These are phyloP conservation scores for Cotesia congregata DNA, from an alignment of 2,888 invertebrate genomes.

Conservation along the genomic window DNA sequence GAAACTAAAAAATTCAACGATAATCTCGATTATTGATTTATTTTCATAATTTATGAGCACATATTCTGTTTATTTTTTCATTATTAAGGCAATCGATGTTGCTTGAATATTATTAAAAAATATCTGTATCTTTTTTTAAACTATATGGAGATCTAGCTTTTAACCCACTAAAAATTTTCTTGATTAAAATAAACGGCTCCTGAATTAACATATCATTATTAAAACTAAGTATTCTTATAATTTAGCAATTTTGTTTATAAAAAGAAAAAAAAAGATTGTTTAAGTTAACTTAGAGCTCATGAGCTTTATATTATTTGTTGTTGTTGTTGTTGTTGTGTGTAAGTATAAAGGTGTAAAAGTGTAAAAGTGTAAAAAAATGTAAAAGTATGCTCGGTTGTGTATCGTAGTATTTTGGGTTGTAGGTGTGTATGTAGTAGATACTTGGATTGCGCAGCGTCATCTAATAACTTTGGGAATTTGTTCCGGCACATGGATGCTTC, in stretches of 20 bases:
- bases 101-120: no score
- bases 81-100: no score
- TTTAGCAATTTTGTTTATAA: neutral
- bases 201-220: no score
- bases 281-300: neutral
- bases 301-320: neutral
- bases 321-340: neutral
- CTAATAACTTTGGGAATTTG: conserved; percentile 34
- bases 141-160: no score
- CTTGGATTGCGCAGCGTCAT: conserved; percentile 4
- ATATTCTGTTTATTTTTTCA: neutral
- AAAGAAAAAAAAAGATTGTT: neutral
- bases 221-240: no score
- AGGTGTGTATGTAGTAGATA: neutral
- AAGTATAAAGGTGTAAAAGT: no score
- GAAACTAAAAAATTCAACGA: neutral
- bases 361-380: no score
- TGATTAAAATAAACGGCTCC: no score
- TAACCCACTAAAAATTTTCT: no score
- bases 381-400: neutral
- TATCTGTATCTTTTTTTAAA: no score
- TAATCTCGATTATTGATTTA: neutral
- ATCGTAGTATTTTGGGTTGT: neutral
- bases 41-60: neutral
- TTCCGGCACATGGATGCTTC: conserved; percentile 14